A percentile compares a stretch with the other conserved stretches of the same genome.
These are phyloP conservation scores for Ochotona curzoniae DNA, from an alignment of 2,113 vertebrate species.

Conservation along the genomic window DNA sequence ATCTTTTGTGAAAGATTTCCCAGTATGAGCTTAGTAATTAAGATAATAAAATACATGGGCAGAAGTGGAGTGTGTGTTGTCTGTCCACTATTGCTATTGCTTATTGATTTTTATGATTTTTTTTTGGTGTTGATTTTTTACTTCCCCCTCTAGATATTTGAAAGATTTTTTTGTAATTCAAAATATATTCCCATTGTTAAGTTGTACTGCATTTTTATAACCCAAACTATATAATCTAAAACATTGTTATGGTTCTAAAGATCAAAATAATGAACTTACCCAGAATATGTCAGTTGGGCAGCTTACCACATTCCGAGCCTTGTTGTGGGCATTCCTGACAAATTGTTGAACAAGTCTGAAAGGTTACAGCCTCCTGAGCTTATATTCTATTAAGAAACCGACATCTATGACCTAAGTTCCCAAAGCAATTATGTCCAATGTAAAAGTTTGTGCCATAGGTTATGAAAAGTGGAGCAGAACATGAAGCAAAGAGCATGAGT, in stretches of 20 bases:
- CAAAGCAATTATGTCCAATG: background rate
- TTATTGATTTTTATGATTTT: background rate
- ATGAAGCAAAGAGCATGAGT: background rate
- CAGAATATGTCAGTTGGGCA: background rate
- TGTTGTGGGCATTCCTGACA: background rate
- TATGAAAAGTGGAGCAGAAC: background rate
- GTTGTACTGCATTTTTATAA: background rate
- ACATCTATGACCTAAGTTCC: background rate
- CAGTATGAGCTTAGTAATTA: conserved; percentile 57
- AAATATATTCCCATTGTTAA: background rate
- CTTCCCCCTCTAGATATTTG: conserved; percentile 20
- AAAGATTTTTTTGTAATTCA: background rate
- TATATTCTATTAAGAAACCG: background rate
- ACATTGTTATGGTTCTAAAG: background rate
- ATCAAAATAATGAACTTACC: background rate
- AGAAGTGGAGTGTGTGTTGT: background rate
- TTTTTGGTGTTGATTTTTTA: background rate
- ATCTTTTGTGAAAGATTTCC: conserved; percentile 62
- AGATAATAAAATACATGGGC: background rate
- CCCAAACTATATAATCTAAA: background rate
- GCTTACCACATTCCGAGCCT: background rate
- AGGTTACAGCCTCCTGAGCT: background rate
- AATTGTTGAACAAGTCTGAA: background rate
- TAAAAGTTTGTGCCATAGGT: background rate
- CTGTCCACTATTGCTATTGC: background rate